Evolutionary conservation across 2,797 vertebrate genomes (phyloP).

Genomic region (Meda fulgida): DNA sequence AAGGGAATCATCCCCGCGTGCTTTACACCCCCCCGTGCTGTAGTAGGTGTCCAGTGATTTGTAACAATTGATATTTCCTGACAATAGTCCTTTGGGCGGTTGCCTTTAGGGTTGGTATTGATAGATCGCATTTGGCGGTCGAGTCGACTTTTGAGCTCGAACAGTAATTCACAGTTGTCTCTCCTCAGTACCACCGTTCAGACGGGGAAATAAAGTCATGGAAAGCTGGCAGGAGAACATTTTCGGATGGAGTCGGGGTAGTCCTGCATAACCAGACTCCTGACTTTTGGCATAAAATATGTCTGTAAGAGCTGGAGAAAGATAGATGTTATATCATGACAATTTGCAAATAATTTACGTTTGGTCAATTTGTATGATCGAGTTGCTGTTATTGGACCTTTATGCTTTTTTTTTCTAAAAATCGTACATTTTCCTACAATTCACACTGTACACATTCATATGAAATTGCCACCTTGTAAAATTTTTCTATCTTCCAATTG

Average conservation of each 20-base stretch:
- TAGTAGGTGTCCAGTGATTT: conserved; percentile 34
- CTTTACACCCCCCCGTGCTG: conserved; percentile 21
- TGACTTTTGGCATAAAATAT: conserved; percentile 1
- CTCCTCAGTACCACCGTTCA: neutral
- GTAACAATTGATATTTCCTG: conserved; percentile 47
- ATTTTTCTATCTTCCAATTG: neutral
- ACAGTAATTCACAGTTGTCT: conserved; percentile 29
- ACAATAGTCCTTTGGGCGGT: conserved; percentile 38
- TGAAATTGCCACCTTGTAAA: neutral
- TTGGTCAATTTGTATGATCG: neutral
- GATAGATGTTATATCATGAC: neutral
- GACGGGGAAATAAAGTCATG: conserved; percentile 40
- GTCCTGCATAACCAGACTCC: neutral
- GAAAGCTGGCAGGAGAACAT: conserved; percentile 20
- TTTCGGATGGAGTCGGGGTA: neutral
- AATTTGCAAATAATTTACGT: neutral
- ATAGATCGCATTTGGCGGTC: conserved; percentile 36
- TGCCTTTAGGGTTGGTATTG: conserved; percentile 46
- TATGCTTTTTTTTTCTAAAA: neutral
- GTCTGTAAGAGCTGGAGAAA: neutral
- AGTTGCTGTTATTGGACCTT: too few species aligned
- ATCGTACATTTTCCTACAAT: too few species aligned
- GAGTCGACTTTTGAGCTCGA: conserved; percentile 28
- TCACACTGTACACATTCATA: neutral
- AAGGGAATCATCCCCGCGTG: neutral